Base-by-base conservation (phyloP, 2,797 vertebrate species). In the Catostomus latipinnis region DNA sequence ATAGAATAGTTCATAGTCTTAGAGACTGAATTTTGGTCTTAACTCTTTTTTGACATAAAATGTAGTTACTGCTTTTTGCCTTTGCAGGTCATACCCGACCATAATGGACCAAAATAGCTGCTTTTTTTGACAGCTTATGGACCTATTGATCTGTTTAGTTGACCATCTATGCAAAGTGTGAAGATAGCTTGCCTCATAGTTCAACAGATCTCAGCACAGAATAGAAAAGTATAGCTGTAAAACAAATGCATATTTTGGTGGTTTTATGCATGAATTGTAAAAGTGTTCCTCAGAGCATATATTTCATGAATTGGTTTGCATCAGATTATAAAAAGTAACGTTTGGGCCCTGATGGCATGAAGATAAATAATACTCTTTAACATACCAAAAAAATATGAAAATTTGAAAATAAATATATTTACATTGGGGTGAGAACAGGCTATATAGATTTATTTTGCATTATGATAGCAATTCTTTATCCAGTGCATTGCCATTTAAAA, bases 301-400 rank as follows among this genome's bases (percentile, higher is more conserved):
- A 57, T 78, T 71, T 83, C 13, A 60, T 67, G 48, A 78, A 68
- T 52, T 68, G 58, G 16, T 43, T 83, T 85, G 78, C 78, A 81
- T 85, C 74, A 81, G 66, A 61, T 76, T 71, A 34, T 45, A 80
- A 76, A 57, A 61, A 8, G 13, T 63, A 84, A 79, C 49, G n/a
- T 22, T 53, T 67, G 66, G 22, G 14, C 56, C 18, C 45, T 48
- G 66, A 11, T 67, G 16, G 12, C 61, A 63, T 34, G 34, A 34
- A 34, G 34, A 34, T 34, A 34, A 48, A 48, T 10, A 16, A 48
- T 58, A 58, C 12, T 1, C 10, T 12, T 48, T 71, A 58, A 54
- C 22, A 74, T 10, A 14, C 18, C 34, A 1, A 63, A 62, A 62
- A 34, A 6, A 6, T 5, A 54, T 65, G 43, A 65, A 65, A 65